phyloP scores from a whole-genome alignment of 2,888 invertebrate genomes.

The Crepidodera aurea region DNA sequence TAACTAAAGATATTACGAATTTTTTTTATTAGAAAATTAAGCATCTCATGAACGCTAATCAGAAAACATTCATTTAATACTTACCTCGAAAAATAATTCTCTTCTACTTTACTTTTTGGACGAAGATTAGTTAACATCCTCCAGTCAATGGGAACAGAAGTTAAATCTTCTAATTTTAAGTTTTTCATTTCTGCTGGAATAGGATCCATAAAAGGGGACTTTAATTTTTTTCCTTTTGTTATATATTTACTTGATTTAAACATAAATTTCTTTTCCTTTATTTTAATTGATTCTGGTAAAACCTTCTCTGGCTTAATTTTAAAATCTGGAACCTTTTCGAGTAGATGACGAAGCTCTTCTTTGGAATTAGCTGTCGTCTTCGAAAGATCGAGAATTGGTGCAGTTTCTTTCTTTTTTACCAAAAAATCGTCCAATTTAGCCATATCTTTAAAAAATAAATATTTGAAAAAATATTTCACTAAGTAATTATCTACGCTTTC shows the following conservation, averaged over 20 bases:
- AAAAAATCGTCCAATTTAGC: conserved; percentile 84
- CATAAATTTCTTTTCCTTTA: conserved; percentile 77
- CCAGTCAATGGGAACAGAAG: conserved; percentile 89
- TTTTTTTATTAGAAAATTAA: too few relatives aligned
- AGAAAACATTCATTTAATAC: too few relatives aligned
- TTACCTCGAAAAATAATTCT: conserved; percentile 85
- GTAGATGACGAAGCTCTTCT: conserved; percentile 82
- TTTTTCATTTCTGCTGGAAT: conserved; percentile 83
- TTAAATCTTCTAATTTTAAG: conserved; percentile 78
- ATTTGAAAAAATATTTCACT: background rate
- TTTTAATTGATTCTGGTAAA: conserved; percentile 77
- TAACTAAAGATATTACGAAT: too few relatives aligned
- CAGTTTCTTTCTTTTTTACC: conserved; percentile 84
- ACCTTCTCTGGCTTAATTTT: conserved; percentile 89
- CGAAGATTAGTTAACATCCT: conserved; percentile 89
- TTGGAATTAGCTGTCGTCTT: conserved; percentile 78
- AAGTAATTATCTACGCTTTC: conserved; percentile 30
- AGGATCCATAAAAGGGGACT: conserved; percentile 77
- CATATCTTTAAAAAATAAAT: conserved; percentile 51
- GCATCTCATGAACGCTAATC: too few relatives aligned
- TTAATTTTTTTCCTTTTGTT: conserved; percentile 69
- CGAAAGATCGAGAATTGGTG: conserved; percentile 84
- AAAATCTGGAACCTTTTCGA: conserved; percentile 89
- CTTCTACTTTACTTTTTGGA: conserved; percentile 84
- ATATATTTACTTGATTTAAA: conserved; percentile 80